Percentiles rank a stretch among this genome's conserved stretches.
phyloP scores from a whole-genome alignment of 2,113 vertebrate species.

The Spilogale gracilis region DNA sequence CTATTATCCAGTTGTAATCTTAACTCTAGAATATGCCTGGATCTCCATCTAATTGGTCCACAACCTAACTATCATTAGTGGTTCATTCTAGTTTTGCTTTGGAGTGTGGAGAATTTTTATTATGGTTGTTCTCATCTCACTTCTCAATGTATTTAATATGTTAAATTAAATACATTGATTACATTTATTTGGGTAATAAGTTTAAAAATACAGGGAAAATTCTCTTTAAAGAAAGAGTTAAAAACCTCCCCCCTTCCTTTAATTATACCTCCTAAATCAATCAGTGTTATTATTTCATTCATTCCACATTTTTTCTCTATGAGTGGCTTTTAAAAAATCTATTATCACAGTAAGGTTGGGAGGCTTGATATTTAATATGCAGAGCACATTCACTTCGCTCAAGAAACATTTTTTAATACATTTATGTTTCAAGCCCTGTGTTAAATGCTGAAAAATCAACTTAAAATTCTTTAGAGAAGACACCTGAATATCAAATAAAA shows the following conservation, averaged over 20 bases:
- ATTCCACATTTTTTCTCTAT: neutral
- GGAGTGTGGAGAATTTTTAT: neutral
- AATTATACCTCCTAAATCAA: slow-evolving; percentile 5
- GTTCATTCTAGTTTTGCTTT: neutral
- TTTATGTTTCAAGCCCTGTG: slow-evolving; percentile 29
- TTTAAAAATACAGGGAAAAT: neutral
- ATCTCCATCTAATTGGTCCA: neutral
- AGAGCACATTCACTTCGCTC: slow-evolving; percentile 20
- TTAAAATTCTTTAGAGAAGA: neutral
- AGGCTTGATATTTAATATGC: slow-evolving; percentile 28
- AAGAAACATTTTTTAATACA: slow-evolving; percentile 27
- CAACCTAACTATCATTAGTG: neutral
- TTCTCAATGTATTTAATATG: too few species aligned
- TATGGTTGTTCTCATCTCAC: neutral
- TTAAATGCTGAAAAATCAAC: slow-evolving; percentile 53
- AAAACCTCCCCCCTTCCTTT: neutral
- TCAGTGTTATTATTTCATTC: neutral
- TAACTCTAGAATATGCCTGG: neutral
- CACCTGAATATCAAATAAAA: neutral
- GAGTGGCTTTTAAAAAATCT: neutral
- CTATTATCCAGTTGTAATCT: neutral
- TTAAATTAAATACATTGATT: neutral
- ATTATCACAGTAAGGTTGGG: neutral
- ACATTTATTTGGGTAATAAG: neutral
- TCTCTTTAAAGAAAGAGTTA: neutral